Percentiles rank a stretch among this genome's conserved stretches.
Evolutionary conservation across 2,113 vertebrate species (phyloP).

Genomic region (Agapornis roseicollis): DNA sequence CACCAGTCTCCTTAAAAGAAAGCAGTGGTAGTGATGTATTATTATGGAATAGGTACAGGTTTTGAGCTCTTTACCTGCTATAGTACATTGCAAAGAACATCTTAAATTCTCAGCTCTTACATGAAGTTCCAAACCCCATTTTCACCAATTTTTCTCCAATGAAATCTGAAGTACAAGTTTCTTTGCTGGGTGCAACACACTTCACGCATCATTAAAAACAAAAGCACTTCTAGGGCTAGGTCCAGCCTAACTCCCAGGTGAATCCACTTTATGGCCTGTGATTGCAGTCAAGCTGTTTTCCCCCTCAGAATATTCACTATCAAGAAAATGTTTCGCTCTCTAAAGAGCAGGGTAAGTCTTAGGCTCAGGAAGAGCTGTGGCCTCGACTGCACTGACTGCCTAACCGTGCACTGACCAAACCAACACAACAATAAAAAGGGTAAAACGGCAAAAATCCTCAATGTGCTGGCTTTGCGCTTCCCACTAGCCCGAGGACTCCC

Average conservation of each 20-base stretch:
- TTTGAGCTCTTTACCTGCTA: not conserved
- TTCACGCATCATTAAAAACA: not conserved
- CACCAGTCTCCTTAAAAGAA: slow-evolving; percentile 86
- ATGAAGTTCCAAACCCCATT: not conserved
- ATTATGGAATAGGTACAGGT: not conserved
- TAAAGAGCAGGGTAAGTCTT: fast-evolving
- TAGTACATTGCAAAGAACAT: not conserved
- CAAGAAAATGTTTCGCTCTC: not conserved
- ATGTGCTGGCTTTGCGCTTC: fast-evolving
- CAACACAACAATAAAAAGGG: fast-evolving
- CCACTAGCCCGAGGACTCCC: not conserved
- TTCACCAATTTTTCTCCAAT: not conserved
- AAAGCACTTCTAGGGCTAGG: no score
- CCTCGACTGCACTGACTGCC: not conserved
- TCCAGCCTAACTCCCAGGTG: not conserved
- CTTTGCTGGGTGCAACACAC: not conserved
- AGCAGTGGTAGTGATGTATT: not conserved
- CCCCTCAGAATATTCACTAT: not conserved
- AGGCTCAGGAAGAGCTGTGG: fast-evolving
- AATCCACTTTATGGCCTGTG: fast-evolving
- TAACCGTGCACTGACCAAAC: not conserved
- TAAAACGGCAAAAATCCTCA: not conserved
- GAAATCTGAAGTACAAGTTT: not conserved
- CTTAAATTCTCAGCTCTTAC: not conserved
- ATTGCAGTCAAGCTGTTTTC: not conserved